These are phyloP conservation scores for Gulo gulo DNA, from an alignment of 2,113 vertebrate genomes.

Conservation along the genomic window DNA sequence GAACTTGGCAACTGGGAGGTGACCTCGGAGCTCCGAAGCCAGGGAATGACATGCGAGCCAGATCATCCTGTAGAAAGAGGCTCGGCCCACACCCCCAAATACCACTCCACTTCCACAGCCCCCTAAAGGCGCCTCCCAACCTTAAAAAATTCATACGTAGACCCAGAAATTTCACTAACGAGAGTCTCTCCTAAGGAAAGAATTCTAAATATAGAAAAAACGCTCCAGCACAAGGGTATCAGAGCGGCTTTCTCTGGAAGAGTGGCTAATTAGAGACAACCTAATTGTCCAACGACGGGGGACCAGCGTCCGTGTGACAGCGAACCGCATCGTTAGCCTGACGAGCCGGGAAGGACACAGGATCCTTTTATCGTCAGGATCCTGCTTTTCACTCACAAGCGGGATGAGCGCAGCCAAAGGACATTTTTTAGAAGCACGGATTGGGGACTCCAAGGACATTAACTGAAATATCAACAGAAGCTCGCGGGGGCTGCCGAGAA, in stretches of 20 bases:
- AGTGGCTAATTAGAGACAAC: background rate
- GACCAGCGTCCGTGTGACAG: background rate
- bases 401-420: accelerated
- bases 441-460: background rate
- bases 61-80: background rate
- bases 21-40: accelerated
- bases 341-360: background rate
- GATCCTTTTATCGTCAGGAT: accelerated
- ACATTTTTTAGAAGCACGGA: accelerated
- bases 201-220: background rate
- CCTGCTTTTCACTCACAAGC: too few relatives aligned
- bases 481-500: accelerated
- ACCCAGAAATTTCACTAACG: background rate
- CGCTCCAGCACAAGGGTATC: background rate
- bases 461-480: background rate
- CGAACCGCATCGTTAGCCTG: background rate
- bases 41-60: accelerated
- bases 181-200: background rate
- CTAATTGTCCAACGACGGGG: background rate
- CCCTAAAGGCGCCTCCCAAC: background rate
- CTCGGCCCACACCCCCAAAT: background rate
- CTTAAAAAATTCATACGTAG: background rate
- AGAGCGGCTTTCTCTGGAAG: background rate
- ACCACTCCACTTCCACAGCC: background rate
- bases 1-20: background rate